These are phyloP conservation scores for Malurus cyaneus DNA, from an alignment of 2,113 vertebrate species.

Conservation along the genomic window DNA sequence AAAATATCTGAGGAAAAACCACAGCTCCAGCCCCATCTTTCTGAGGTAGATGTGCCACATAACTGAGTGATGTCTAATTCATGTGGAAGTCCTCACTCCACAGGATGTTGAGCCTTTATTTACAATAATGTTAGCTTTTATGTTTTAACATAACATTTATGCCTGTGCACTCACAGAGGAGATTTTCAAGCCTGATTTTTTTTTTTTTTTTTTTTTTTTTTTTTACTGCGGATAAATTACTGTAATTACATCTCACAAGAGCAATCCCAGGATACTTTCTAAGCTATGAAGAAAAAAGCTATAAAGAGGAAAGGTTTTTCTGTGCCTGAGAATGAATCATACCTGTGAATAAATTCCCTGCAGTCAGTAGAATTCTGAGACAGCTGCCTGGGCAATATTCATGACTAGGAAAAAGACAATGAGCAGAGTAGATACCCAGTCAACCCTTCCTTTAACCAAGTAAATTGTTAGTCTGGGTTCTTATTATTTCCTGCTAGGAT, in stretches of 20 bases:
- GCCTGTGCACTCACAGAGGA: not conserved
- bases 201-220: constrained; percentile 38
- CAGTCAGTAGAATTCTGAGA: not conserved
- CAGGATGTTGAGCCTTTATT: not conserved
- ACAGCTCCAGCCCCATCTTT: not conserved
- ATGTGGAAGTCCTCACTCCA: not conserved
- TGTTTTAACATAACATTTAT: constrained; percentile 32
- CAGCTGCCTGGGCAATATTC: not conserved
- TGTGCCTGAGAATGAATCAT: not conserved
- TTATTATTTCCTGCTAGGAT: not conserved
- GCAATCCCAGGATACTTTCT: constrained; percentile 18
- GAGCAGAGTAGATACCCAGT: not conserved
- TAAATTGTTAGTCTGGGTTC: constrained; percentile 30
- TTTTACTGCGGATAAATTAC: constrained; percentile 25
- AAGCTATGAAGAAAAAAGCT: not conserved
- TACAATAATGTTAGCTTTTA: constrained; percentile 25
- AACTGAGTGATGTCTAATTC: not conserved
- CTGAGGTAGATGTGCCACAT: not conserved
- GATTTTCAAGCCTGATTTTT: constrained; percentile 23
- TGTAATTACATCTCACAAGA: constrained; percentile 20
- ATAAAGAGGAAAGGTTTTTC: not conserved
- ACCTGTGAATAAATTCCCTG: not conserved
- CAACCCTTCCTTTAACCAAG: not conserved
- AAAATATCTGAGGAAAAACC: not conserved
- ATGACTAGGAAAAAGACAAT: not conserved